Conservation (phyloP, 2,888 invertebrate genomes). For the Tupiocoris notatus region DNA sequence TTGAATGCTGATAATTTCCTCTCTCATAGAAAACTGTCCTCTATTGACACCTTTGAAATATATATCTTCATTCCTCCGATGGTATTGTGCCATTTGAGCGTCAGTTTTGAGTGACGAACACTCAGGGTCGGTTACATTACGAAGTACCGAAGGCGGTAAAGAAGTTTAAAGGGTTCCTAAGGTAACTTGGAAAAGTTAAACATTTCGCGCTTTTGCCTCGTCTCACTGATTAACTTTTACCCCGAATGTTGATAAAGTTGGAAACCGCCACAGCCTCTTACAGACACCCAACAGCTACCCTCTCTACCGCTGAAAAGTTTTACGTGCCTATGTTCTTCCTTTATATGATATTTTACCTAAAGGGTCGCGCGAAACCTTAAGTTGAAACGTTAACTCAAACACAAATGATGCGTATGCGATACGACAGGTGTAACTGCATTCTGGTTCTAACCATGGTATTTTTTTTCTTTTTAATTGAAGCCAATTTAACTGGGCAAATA, state of each 20-base stretch:
- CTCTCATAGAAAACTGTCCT: no score
- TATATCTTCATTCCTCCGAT: no score
- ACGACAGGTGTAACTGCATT: no score
- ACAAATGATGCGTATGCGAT: no score
- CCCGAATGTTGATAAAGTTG: slow-evolving; percentile 27
- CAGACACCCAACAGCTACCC: not conserved
- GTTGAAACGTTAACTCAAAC: no score
- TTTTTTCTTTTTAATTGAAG: no score
- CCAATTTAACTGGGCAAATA: no score
- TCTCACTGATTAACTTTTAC: slow-evolving; percentile 24
- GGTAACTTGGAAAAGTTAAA: not conserved
- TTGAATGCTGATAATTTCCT: no score
- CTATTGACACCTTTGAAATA: no score
- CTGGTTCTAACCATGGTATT: no score
- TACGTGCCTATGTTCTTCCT: not conserved
- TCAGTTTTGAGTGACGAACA: no score
- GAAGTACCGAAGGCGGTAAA: not conserved
- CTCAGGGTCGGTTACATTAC: not conserved
- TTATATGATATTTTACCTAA: not conserved
- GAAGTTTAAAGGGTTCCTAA: not conserved
- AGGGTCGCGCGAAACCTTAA: not conserved
- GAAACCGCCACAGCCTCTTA: not conserved
- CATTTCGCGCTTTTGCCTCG: not conserved
- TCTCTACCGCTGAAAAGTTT: not conserved
- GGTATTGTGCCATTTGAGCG: no score